These are phyloP conservation scores for Agonopterix heracliana DNA, from an alignment of 2,888 invertebrate genomes.

Conservation along the genomic window DNA sequence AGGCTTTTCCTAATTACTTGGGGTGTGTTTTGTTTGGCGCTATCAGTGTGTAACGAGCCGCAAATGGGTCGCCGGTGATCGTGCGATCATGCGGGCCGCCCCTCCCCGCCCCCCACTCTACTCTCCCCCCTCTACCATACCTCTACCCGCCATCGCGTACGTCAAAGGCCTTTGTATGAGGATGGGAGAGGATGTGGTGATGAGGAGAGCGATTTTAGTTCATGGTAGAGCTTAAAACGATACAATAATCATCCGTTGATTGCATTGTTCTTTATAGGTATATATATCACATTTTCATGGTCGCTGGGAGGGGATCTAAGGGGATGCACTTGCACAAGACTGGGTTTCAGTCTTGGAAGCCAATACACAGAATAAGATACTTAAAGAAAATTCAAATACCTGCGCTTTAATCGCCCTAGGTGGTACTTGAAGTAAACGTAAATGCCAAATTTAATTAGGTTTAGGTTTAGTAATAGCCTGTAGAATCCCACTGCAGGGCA, in stretches of 20 bases:
- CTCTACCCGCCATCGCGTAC: conserved; percentile 29
- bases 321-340: too few species aligned
- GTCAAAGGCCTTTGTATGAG: conserved; percentile 74
- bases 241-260: too few species aligned
- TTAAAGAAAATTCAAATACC: background rate
- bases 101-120: conserved; percentile 25
- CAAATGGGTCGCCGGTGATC: conserved; percentile 71
- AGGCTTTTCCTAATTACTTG: conserved; percentile 75
- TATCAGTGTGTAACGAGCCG: conserved; percentile 74
- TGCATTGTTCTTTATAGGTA: too few species aligned
- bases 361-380: background rate
- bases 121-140: conserved; percentile 27
- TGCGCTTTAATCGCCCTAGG: background rate
- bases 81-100: conserved; percentile 69
- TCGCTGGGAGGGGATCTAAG: too few species aligned
- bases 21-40: conserved; percentile 74
- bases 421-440: too few species aligned
- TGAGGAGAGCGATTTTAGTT: conserved; percentile 26
- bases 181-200: conserved; percentile 21
- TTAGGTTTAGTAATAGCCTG: too few species aligned
- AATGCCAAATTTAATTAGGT: too few species aligned
- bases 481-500: too few species aligned
- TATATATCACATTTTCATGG: too few species aligned
- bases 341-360: too few species aligned
- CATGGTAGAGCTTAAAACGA: background rate